Conservation (phyloP, 2,888 invertebrate species). For the Craniophora ligustri region DNA sequence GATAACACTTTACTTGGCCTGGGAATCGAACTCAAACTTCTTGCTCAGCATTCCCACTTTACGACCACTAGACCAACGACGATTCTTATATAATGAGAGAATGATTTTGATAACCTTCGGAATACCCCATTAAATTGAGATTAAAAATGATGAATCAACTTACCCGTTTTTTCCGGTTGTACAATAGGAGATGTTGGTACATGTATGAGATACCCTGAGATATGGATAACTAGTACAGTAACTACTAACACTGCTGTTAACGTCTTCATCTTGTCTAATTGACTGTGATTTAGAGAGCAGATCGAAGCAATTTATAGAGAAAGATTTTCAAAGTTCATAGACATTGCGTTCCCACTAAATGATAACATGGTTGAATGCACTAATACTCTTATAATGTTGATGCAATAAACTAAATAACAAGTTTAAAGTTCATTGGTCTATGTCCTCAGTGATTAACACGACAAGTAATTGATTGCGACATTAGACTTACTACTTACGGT, state of each 20-base stretch:
- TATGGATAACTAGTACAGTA: slow-evolving; percentile 47
- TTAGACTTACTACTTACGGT: background rate
- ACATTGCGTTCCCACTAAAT: slow-evolving; percentile 57
- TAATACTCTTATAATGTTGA: slow-evolving; percentile 47
- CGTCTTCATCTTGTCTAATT: slow-evolving; percentile 70
- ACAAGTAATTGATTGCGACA: slow-evolving; percentile 6
- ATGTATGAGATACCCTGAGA: slow-evolving; percentile 74
- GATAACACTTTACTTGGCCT: too few species aligned
- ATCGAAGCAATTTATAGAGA: slow-evolving; percentile 60
- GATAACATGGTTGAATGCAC: slow-evolving; percentile 76
- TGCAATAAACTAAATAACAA: slow-evolving; percentile 37
- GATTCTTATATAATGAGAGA: too few species aligned
- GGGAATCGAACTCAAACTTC: too few species aligned
- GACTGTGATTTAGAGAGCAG: slow-evolving; percentile 51
- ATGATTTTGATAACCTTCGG: too few species aligned
- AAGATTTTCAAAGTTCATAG: slow-evolving; percentile 63
- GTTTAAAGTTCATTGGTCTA: slow-evolving; percentile 39
- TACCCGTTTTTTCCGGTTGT: slow-evolving; percentile 39
- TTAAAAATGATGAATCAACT: slow-evolving; percentile 17
- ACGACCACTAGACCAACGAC: too few species aligned
- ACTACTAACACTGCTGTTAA: slow-evolving; percentile 64
- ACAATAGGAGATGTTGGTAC: slow-evolving; percentile 64
- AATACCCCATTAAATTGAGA: too few species aligned
- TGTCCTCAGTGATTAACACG: slow-evolving; percentile 16
- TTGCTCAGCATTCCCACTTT: too few species aligned